phyloP scores from a whole-genome alignment of 2,113 vertebrate genomes.

The Vimba vimba region DNA sequence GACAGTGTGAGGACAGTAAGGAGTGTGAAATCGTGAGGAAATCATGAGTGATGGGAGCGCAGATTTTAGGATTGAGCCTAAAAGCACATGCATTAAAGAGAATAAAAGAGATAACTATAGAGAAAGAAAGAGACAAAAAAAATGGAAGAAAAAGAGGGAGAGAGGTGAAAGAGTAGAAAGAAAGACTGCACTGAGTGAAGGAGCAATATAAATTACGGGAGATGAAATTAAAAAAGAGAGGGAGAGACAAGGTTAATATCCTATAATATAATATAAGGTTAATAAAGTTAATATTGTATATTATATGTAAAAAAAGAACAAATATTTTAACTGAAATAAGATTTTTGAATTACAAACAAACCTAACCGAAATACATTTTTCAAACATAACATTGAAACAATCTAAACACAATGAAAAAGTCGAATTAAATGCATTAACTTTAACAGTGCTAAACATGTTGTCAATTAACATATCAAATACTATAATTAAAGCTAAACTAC shows the following conservation, averaged over 20 bases:
- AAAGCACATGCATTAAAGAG: constrained; percentile 34
- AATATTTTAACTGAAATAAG: background rate
- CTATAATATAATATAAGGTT: no score
- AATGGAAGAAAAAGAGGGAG: constrained; percentile 39
- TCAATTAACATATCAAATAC: background rate
- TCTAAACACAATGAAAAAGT: background rate
- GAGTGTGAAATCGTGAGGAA: background rate
- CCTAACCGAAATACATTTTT: background rate
- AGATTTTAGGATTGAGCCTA: constrained; percentile 50
- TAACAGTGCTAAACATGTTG: background rate
- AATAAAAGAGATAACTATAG: background rate
- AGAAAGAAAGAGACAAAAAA: background rate
- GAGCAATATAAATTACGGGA: background rate
- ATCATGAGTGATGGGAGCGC: constrained; percentile 1
- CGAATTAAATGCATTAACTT: background rate
- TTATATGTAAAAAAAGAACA: background rate
- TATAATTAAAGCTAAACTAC: background rate
- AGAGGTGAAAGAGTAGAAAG: background rate
- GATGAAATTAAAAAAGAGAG: background rate
- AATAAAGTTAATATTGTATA: background rate
- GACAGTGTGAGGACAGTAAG: background rate
- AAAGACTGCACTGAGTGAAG: background rate
- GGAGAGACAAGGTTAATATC: background rate
- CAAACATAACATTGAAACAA: background rate
- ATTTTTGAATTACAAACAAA: background rate